Percentiles rank a stretch among this genome's conserved stretches.
These are phyloP conservation scores for Anas georgica DNA, from an alignment of 2,797 vertebrate genomes.

Conservation along the genomic window DNA sequence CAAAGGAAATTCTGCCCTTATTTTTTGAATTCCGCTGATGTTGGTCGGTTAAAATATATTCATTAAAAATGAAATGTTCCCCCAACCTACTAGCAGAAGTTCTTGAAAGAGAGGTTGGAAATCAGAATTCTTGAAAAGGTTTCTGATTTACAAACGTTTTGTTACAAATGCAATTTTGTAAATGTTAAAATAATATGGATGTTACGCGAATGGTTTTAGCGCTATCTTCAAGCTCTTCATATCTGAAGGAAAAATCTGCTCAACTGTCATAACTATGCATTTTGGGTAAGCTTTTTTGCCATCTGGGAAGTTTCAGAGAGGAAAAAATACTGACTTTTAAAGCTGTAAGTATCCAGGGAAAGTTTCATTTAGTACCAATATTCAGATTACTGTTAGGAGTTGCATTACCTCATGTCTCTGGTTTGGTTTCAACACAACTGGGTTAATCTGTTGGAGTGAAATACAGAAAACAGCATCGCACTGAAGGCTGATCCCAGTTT, in stretches of 20 bases:
- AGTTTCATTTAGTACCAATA: background rate
- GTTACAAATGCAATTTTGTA: background rate
- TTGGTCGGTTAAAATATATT: background rate
- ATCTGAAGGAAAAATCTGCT: constrained; percentile 7
- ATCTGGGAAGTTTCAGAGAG: background rate
- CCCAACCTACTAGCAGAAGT: background rate
- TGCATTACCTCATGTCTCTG: background rate
- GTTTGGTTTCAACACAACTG: background rate
- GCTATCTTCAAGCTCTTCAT: background rate
- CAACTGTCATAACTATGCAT: background rate
- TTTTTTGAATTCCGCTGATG: background rate
- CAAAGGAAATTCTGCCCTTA: background rate
- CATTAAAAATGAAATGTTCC: background rate
- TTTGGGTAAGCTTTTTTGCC: background rate
- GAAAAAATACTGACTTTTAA: background rate
- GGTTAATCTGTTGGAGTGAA: background rate
- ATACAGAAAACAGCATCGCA: background rate
- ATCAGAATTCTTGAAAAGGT: background rate
- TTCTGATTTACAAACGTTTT: background rate
- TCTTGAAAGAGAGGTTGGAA: background rate
- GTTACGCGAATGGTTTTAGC: background rate
- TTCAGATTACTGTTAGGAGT: background rate
- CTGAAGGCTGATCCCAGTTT: background rate
- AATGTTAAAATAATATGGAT: background rate
- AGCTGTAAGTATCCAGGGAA: background rate